Conservation (phyloP, 1,140 invertebrate genomes). For the Drosophila dunni region DNA sequence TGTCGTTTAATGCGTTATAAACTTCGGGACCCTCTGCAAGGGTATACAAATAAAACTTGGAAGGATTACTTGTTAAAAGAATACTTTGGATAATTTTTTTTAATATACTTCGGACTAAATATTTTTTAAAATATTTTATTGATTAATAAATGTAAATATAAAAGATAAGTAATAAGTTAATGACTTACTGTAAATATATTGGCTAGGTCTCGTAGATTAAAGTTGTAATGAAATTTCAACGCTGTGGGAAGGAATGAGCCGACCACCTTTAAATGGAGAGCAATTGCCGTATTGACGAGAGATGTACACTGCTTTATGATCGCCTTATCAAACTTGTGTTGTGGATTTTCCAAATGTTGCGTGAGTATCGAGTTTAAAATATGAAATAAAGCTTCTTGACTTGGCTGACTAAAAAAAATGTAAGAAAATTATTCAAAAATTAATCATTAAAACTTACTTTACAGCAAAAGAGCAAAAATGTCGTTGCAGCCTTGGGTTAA, state of each 20-base stretch:
- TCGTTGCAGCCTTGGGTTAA: slow-evolving; percentile 94
- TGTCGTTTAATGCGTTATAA: too few species aligned
- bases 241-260: slow-evolving; percentile 94
- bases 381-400: slow-evolving; percentile 90
- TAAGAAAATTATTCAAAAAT: background rate
- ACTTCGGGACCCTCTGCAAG: too few species aligned
- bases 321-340: slow-evolving; percentile 85
- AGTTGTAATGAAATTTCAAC: slow-evolving; percentile 97
- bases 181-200: slow-evolving; percentile 93
- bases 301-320: slow-evolving; percentile 85
- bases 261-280: slow-evolving; percentile 91
- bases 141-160: too few species aligned
- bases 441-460: slow-evolving; percentile 85
- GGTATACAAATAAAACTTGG: too few species aligned
- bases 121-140: too few species aligned
- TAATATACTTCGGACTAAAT: too few species aligned
- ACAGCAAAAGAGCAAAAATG: slow-evolving; percentile 97
- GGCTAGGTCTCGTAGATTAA: slow-evolving; percentile 96
- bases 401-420: slow-evolving; percentile 89
- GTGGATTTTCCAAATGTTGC: slow-evolving; percentile 90
- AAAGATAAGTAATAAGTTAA: too few species aligned
- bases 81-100: too few species aligned
- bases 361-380: slow-evolving; percentile 94
- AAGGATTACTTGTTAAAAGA: too few species aligned
- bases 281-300: slow-evolving; percentile 90